Conservation (phyloP, 2,888 invertebrate genomes). For the Harpagoxenus sublaevis region DNA sequence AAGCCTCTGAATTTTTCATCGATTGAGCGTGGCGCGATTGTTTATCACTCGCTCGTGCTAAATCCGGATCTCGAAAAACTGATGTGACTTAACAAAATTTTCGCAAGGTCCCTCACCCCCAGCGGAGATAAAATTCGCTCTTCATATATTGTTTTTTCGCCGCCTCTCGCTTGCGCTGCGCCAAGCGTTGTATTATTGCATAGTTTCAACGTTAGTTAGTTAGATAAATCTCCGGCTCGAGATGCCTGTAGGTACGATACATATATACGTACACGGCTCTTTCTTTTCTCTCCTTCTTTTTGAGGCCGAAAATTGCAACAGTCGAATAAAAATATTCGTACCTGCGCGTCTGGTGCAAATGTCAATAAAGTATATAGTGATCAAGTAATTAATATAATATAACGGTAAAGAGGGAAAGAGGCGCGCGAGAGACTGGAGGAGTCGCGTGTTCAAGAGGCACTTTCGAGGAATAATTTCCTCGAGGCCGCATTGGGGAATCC, state of each 20-base stretch:
- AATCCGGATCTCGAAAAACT: slow-evolving; percentile 2
- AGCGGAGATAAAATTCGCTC: slow-evolving; percentile 3
- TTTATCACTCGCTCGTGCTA: slow-evolving; percentile 3
- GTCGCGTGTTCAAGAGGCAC: slow-evolving; percentile 35
- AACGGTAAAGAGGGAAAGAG: background rate
- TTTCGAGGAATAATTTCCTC: slow-evolving; percentile 37
- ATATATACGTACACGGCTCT: background rate
- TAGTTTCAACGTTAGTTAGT: slow-evolving; percentile 15
- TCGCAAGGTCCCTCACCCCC: background rate
- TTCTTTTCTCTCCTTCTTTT: background rate
- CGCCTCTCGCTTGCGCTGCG: background rate
- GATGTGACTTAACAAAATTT: slow-evolving; percentile 29
- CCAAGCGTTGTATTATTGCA: slow-evolving; percentile 21
- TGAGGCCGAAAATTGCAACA: background rate
- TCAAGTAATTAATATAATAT: background rate
- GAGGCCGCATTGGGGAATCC: background rate
- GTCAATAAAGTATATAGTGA: background rate
- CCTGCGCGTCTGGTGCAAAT: background rate
- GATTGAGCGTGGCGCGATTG: background rate
- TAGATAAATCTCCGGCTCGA: slow-evolving; percentile 9
- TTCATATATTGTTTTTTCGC: background rate
- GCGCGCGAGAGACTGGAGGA: background rate
- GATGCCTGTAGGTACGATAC: background rate
- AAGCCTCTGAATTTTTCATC: slow-evolving; percentile 33
- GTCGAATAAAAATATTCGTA: background rate